phyloP scores from a whole-genome alignment of 2,888 invertebrate genomes.

The Torymus aiolomorphi region DNA sequence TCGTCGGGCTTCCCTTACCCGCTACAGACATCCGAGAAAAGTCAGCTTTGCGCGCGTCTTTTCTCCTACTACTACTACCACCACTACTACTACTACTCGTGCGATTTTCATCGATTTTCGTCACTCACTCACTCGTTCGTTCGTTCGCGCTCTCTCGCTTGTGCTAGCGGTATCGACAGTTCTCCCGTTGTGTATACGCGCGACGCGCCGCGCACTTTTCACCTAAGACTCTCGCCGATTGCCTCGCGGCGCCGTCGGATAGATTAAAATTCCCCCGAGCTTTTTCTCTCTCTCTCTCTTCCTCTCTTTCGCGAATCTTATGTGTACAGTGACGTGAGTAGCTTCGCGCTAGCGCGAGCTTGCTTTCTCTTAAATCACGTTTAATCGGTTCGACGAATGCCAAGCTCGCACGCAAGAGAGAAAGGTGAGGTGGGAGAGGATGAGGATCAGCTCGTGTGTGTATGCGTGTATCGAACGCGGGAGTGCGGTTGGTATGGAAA shows the following conservation, averaged over 20 bases:
- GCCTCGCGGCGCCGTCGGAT: slow-evolving; percentile 59
- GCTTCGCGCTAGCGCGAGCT: slow-evolving; percentile 26
- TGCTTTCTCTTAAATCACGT: slow-evolving; percentile 62
- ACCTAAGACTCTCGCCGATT: slow-evolving; percentile 51
- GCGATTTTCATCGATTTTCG: slow-evolving; percentile 61
- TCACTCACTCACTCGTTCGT: slow-evolving; percentile 46
- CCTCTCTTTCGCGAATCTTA: background rate
- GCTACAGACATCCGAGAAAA: background rate
- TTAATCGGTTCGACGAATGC: slow-evolving; percentile 63
- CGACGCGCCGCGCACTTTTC: slow-evolving; percentile 5
- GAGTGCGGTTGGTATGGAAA: background rate
- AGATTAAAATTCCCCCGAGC: slow-evolving; percentile 63
- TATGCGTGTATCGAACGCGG: slow-evolving; percentile 19
- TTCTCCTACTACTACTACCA: slow-evolving; percentile 36
- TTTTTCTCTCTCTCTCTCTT: slow-evolving; percentile 1
- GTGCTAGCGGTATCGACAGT: background rate
- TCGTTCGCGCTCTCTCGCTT: background rate
- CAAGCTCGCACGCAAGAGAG: slow-evolving; percentile 25
- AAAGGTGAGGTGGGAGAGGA: slow-evolving; percentile 5
- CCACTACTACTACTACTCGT: slow-evolving; percentile 5
- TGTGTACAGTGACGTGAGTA: background rate
- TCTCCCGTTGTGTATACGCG: background rate
- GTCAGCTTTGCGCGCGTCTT: slow-evolving; percentile 51
- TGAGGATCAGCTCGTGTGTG: slow-evolving; percentile 1
- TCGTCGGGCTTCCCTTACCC: background rate